Evolutionary conservation across 2,113 vertebrate genomes (phyloP).

Genomic region (Phalacrocorax brasilianus): DNA sequence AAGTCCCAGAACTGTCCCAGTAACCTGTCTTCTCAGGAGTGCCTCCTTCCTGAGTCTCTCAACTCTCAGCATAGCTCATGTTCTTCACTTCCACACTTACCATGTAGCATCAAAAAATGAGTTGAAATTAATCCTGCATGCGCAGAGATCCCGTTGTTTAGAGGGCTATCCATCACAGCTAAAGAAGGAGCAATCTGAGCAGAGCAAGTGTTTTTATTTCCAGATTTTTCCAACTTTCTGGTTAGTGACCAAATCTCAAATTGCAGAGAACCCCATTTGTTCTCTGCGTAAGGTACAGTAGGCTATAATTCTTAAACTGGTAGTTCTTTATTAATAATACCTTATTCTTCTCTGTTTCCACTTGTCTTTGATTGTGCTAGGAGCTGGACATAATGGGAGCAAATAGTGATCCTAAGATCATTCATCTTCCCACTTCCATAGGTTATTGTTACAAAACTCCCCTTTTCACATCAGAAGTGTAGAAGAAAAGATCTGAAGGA

Average conservation of each 20-base stretch:
- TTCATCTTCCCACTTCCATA: neutral
- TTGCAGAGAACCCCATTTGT: accelerated
- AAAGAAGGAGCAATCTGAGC: neutral
- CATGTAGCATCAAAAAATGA: neutral
- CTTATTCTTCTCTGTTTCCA: neutral
- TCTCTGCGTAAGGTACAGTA: neutral
- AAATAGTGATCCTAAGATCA: neutral
- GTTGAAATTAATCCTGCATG: neutral
- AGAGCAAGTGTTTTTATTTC: neutral
- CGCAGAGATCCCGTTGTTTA: neutral
- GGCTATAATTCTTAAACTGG: neutral
- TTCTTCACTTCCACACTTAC: neutral
- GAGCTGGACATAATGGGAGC: neutral
- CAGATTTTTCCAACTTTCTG: neutral
- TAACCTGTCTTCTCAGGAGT: neutral
- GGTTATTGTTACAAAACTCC: neutral
- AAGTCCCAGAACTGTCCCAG: neutral
- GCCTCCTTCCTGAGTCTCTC: neutral
- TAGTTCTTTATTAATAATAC: neutral
- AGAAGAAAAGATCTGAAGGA: neutral
- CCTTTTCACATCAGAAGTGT: neutral
- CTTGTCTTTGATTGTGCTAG: neutral
- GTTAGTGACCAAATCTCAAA: neutral
- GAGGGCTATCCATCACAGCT: neutral
- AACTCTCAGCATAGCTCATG: neutral